These are phyloP conservation scores for Heliopora coerulea DNA, from an alignment of 92 coral and sea anemone genomes.

Conservation along the genomic window DNA sequence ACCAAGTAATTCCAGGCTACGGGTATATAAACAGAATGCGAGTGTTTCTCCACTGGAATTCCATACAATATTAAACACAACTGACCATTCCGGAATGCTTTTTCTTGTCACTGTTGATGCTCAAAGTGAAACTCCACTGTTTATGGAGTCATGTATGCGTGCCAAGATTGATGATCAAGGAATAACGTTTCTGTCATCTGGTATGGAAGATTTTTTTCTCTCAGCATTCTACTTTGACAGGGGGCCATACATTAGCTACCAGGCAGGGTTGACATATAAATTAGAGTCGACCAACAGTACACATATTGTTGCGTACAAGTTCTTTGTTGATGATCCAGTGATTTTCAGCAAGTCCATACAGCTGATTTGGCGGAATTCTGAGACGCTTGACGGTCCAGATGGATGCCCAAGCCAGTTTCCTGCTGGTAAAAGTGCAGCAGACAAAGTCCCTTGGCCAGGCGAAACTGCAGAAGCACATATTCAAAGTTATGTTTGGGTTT, in stretches of 20 bases:
- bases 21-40: slow-evolving; percentile 39
- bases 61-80: slow-evolving; percentile 27
- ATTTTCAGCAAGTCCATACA: slow-evolving; percentile 47
- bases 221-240: slow-evolving; percentile 53
- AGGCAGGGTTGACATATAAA: slow-evolving; percentile 42
- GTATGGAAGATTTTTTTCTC: slow-evolving; percentile 56
- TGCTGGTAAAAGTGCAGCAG: not conserved
- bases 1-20: slow-evolving; percentile 38
- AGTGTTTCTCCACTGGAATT: slow-evolving; percentile 45
- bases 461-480: slow-evolving; percentile 3
- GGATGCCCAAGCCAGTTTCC: slow-evolving; percentile 33
- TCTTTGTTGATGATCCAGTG: slow-evolving; percentile 52
- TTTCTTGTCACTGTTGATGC: slow-evolving; percentile 47
- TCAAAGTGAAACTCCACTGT: slow-evolving; percentile 20
- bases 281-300: not conserved
- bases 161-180: slow-evolving; percentile 43
- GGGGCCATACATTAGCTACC: slow-evolving; percentile 10
- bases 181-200: slow-evolving; percentile 54
- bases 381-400: slow-evolving; percentile 6
- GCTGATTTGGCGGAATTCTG: slow-evolving; percentile 47
- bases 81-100: slow-evolving; percentile 35
- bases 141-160: slow-evolving; percentile 56
- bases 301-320: slow-evolving; percentile 46
- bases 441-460: not conserved
- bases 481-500: slow-evolving; percentile 37